Conservation (phyloP, 2,113 vertebrate species). For the Trichechus manatus region DNA sequence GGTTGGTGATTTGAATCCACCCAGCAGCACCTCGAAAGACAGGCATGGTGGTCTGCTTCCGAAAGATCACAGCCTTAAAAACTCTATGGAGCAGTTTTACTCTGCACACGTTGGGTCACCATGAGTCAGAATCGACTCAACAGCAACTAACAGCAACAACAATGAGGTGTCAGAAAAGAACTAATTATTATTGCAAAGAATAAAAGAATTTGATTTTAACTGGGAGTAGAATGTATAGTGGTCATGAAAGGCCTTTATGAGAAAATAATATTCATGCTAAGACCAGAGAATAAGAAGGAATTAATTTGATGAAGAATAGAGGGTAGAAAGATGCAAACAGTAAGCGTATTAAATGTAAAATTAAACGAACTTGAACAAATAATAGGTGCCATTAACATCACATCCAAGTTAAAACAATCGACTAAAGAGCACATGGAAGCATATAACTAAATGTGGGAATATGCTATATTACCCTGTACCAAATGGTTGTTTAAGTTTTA, state of each 20-base stretch:
- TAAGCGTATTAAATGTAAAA: neutral
- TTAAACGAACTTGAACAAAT: conserved; percentile 3
- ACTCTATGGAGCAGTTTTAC: neutral
- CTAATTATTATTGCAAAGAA: neutral
- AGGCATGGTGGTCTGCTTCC: neutral
- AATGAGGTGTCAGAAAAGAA: neutral
- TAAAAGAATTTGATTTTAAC: neutral
- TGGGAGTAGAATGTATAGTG: no score
- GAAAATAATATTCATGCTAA: neutral
- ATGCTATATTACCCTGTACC: conserved; percentile 33
- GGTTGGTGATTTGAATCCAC: no score
- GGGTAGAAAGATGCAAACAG: neutral
- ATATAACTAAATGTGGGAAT: conserved; percentile 50
- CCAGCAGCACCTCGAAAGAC: neutral
- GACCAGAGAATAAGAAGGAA: neutral
- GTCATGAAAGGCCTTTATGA: neutral
- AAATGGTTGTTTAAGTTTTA: conserved; percentile 74
- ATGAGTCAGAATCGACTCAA: neutral
- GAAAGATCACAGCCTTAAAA: neutral
- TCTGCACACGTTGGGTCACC: neutral
- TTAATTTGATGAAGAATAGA: neutral
- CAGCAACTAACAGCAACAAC: neutral
- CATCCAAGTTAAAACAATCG: conserved; percentile 62
- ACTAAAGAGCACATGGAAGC: conserved; percentile 54
- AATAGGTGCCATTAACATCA: conserved; percentile 19